Percentiles rank a stretch among this genome's conserved stretches.
phyloP scores from a whole-genome alignment of 2,797 vertebrate species.

The Margarornis squamiger region DNA sequence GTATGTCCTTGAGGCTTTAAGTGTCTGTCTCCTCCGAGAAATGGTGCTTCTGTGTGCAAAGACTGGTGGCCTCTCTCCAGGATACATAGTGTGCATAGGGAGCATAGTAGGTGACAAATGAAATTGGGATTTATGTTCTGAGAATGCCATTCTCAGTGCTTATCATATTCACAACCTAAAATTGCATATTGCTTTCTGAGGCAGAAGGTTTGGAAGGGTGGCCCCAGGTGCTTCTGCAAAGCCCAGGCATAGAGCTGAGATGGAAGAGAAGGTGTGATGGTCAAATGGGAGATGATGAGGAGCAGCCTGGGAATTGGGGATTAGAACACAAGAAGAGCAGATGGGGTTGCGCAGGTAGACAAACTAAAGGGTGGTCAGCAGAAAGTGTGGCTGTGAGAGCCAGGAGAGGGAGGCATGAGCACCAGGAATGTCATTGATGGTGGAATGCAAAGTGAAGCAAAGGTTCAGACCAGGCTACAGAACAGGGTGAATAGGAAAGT shows the following conservation, averaged over 20 bases:
- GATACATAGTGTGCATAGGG: accelerated
- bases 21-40: not conserved
- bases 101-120: not conserved
- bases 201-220: not conserved
- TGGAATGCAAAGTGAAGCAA: not conserved
- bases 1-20: not conserved
- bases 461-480: not conserved
- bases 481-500: not conserved
- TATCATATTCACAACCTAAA: not conserved
- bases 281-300: not conserved
- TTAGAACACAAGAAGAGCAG: not conserved
- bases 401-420: not conserved
- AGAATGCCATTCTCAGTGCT: not conserved
- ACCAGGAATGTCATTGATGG: not conserved
- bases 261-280: not conserved
- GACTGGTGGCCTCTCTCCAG: not conserved
- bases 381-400: not conserved
- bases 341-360: not conserved
- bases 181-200: not conserved
- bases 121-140: not conserved
- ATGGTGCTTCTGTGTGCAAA: not conserved
- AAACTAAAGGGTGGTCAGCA: not conserved
- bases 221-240: not conserved
- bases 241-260: not conserved
- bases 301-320: not conserved